Percentiles rank a stretch among this genome's conserved stretches.
Evolutionary conservation across 2,113 vertebrate species (phyloP).

Genomic region (Nothoprocta perdicaria): DNA sequence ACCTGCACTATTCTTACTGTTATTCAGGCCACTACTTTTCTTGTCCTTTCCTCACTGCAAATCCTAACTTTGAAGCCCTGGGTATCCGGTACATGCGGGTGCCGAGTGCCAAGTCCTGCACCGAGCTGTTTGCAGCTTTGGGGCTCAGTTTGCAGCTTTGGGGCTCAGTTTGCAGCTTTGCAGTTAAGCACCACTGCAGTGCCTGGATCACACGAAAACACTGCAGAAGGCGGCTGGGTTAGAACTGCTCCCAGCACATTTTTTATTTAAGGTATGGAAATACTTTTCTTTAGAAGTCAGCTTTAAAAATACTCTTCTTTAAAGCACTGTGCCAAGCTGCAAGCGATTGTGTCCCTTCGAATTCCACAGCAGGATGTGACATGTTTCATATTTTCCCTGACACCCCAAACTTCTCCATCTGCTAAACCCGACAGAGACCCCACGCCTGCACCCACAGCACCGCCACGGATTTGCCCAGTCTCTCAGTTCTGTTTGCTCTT

Average conservation of each 20-base stretch:
- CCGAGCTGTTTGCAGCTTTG: not conserved
- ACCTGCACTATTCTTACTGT: not conserved
- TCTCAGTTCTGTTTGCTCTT: not conserved
- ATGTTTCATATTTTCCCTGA: not conserved
- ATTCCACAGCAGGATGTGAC: not conserved
- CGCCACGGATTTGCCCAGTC: not conserved
- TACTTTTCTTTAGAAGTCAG: not conserved
- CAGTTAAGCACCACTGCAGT: not conserved
- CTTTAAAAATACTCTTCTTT: not conserved
- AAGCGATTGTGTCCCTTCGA: not conserved
- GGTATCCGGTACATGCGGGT: fast-evolving
- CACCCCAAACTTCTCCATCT: not conserved
- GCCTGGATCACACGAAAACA: not conserved
- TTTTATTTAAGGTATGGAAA: not conserved
- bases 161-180: not conserved
- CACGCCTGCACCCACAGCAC: not conserved
- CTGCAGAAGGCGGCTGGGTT: not conserved
- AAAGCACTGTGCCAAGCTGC: not conserved
- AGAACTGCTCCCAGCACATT: not conserved
- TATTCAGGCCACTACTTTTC: not conserved
- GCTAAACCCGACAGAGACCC: not conserved
- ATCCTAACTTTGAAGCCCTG: not conserved
- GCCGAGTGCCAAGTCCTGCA: not conserved
- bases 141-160: not conserved
- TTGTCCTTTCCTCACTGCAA: not conserved